phyloP scores from a whole-genome alignment of 1,140 invertebrate species.

The Drosophila subpulchrella region DNA sequence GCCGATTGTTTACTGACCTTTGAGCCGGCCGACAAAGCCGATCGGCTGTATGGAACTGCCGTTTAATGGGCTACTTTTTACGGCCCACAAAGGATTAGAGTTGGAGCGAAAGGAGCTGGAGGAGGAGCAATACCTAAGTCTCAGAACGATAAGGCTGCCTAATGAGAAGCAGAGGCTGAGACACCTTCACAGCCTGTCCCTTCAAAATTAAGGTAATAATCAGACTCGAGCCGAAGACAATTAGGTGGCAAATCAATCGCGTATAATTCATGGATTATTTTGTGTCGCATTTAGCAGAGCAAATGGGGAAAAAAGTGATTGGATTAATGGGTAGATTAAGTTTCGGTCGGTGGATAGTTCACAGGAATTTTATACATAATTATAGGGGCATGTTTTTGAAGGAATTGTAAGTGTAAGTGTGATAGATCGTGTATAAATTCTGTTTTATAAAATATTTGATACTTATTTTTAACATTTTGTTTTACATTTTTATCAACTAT shows the following conservation, averaged over 20 bases:
- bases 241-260: slow-evolving; percentile 58
- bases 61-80: slow-evolving; percentile 74
- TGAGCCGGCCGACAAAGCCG: slow-evolving; percentile 66
- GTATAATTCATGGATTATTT: slow-evolving; percentile 43
- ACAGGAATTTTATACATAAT: neutral
- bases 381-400: neutral
- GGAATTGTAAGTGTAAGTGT: no score
- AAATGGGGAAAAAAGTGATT: slow-evolving; percentile 16
- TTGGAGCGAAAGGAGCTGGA: slow-evolving; percentile 19
- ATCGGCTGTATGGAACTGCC: slow-evolving; percentile 51
- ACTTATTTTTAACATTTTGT: no score
- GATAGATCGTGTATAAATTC: neutral
- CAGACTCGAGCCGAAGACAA: slow-evolving; percentile 39
- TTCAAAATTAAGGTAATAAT: slow-evolving; percentile 60
- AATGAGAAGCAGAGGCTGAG: slow-evolving; percentile 46
- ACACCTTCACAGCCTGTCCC: slow-evolving; percentile 30
- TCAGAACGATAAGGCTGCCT: slow-evolving; percentile 53
- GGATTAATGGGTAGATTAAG: slow-evolving; percentile 7
- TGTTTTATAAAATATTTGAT: neutral
- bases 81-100: slow-evolving; percentile 60
- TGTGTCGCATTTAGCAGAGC: slow-evolving; percentile 6
- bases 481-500: no score
- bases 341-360: neutral
- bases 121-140: slow-evolving; percentile 4
- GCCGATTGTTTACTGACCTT: slow-evolving; percentile 68